Evolutionary conservation across 2,113 vertebrate species (phyloP), one percentile per base, ranked within the genome.

Genomic region (Myrmecobius fasciatus): DNA sequence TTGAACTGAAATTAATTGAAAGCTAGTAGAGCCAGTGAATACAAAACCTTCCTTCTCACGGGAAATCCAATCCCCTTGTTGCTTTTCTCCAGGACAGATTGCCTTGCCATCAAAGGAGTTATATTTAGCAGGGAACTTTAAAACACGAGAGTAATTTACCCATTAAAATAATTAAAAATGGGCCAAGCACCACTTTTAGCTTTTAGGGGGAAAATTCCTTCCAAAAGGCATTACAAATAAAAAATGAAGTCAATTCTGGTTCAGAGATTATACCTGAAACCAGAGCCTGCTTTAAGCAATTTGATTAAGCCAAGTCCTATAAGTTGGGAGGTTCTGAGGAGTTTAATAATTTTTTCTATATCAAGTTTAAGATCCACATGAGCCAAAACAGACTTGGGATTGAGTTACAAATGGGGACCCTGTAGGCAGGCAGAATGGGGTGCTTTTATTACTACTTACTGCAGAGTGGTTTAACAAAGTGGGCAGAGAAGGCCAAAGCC

Each of bases 241-340:
- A 51, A 89, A 90, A 90, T 90, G 46, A 90, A 90, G 89, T 90
- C 89, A 90, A 83, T 90, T 90, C 49, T 90, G 89, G 89, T 90
- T 28, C 89, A 51, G 89, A 90, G 89, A 47, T 90, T 51, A 51
- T 47, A 90, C 89, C 89, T 51, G 89, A 90, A 90, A 90, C 89
- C 89, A 90, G 89, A 90, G 46, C 48, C 25, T 51, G 28, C 46
- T 51, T 51, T 10, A 90, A 47, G 89, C 89, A 90, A 90, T 90
- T 90, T 51, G 89, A 90, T 90, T 90, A 90, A 48, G 89, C 48
- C 46, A 90, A 47, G 47, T 90, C 49, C 89, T 90, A 90, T 10
- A 90, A 49, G 28, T 90, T 90, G 28, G 89, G 89, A 47, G 49
- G 89, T 48, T 48, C 28, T 31, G 48, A 51, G 89, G 48, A 90